A percentile compares a stretch with the other conserved stretches of the same genome.
Conservation (phyloP, 2,113 vertebrate species). For the Chaenogobius annularis region DNA sequence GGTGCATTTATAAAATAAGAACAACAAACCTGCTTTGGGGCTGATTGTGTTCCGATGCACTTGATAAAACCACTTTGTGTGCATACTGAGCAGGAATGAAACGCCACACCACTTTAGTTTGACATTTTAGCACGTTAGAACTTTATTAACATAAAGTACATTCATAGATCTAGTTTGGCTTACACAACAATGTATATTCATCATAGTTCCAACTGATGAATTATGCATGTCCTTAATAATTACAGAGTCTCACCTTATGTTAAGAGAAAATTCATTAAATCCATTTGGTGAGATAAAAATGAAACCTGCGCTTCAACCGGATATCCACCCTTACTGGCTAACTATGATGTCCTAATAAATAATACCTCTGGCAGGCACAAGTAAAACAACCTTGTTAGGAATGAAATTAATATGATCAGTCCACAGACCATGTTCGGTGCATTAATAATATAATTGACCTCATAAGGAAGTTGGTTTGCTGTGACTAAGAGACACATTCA, state of each 20-base stretch:
- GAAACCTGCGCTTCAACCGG: too few relatives aligned
- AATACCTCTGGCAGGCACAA: too few relatives aligned
- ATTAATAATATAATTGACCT: background rate
- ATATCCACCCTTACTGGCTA: too few relatives aligned
- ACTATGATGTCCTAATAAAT: too few relatives aligned
- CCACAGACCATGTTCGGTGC: too few relatives aligned
- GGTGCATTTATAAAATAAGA: conserved; percentile 42
- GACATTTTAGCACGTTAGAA: background rate
- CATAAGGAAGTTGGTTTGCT: too few relatives aligned
- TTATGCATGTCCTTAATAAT: background rate
- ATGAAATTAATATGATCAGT: too few relatives aligned
- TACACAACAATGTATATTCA: background rate
- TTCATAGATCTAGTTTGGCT: background rate
- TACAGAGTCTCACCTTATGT: background rate
- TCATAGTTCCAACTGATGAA: background rate
- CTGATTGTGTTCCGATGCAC: conserved; percentile 62
- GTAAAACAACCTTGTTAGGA: too few relatives aligned
- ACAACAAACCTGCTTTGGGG: conserved; percentile 44
- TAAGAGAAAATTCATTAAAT: too few relatives aligned
- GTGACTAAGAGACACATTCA: too few relatives aligned
- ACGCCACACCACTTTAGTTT: background rate
- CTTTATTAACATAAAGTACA: background rate
- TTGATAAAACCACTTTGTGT: conserved; percentile 37
- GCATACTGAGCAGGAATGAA: conserved; percentile 29
- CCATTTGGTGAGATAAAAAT: too few relatives aligned